Evolutionary conservation across 2,797 vertebrate species (phyloP).

Genomic region (Microctenopoma stevenorrisi): DNA sequence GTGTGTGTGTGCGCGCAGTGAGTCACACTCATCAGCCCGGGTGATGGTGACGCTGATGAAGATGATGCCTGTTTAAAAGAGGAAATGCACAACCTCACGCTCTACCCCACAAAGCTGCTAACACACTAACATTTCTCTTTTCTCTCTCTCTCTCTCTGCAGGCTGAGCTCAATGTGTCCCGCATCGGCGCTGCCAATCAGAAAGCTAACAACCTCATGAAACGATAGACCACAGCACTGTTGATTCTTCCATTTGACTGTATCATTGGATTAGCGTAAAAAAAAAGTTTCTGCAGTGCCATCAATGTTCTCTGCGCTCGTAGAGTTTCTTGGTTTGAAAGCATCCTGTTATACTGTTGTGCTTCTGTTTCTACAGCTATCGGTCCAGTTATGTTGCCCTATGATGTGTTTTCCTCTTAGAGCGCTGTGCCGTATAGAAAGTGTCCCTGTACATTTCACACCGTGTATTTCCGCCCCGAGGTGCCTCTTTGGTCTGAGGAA

Average conservation of each 20-base stretch:
- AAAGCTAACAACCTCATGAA: constrained; percentile 84
- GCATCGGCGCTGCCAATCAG: constrained; percentile 86
- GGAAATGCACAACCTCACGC: too few relatives aligned
- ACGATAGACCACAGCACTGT: constrained; percentile 50
- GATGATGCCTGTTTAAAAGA: too few relatives aligned
- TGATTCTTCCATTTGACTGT: neutral
- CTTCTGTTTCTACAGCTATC: neutral
- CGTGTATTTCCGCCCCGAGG: neutral
- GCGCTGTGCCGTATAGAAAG: neutral
- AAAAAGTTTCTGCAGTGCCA: neutral
- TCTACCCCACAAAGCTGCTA: too few relatives aligned
- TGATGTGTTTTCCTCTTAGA: neutral
- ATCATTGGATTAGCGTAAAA: neutral
- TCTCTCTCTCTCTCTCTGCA: constrained; percentile 44
- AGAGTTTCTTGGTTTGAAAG: neutral
- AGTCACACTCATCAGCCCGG: too few relatives aligned
- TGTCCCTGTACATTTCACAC: constrained; percentile 3
- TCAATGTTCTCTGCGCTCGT: neutral
- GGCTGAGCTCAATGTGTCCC: constrained; percentile 83
- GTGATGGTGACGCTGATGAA: too few relatives aligned
- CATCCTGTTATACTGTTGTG: neutral
- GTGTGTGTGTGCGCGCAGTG: too few relatives aligned
- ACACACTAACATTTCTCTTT: neutral
- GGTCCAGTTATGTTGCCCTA: neutral
- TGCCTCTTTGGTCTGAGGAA: neutral